Conservation (phyloP, 2,888 invertebrate genomes). For the Heliconius hortense region DNA sequence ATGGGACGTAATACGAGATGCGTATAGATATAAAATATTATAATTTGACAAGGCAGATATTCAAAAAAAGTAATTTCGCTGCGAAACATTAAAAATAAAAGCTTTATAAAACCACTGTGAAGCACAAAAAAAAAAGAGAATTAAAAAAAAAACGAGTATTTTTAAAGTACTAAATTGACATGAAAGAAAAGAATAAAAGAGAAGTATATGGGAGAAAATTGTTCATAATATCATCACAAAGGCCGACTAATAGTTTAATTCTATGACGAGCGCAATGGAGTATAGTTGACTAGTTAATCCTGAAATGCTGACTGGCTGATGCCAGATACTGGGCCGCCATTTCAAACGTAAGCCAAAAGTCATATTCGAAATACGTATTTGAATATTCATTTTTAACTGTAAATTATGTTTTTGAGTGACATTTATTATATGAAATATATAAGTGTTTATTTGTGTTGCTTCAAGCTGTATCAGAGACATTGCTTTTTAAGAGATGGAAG, state of each 20-base stretch:
- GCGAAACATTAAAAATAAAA: background rate
- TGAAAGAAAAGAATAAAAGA: background rate
- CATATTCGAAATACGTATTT: slow-evolving; percentile 1
- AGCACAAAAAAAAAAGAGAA: background rate
- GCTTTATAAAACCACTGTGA: background rate
- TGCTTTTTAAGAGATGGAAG: too few species aligned
- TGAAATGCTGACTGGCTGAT: slow-evolving; percentile 62
- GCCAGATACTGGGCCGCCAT: slow-evolving; percentile 25
- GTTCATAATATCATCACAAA: slow-evolving; percentile 28
- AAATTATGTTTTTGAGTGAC: slow-evolving; percentile 3
- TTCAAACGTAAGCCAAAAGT: slow-evolving; percentile 14
- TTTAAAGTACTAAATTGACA: slow-evolving; percentile 19
- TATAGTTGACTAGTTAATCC: slow-evolving; percentile 62
- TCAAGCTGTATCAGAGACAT: too few species aligned
- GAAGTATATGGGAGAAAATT: background rate
- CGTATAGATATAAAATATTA: background rate
- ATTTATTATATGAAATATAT: background rate
- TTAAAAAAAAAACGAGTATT: slow-evolving; percentile 3
- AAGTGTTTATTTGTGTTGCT: background rate
- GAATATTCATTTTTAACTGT: slow-evolving; percentile 14
- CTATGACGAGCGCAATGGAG: slow-evolving; percentile 42
- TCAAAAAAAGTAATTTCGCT: slow-evolving; percentile 1
- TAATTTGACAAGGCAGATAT: background rate
- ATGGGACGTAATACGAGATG: background rate
- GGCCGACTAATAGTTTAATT: slow-evolving; percentile 39